Base-by-base conservation (phyloP, 1,140 invertebrate species). In the Cardiocondyla obscurior region DNA sequence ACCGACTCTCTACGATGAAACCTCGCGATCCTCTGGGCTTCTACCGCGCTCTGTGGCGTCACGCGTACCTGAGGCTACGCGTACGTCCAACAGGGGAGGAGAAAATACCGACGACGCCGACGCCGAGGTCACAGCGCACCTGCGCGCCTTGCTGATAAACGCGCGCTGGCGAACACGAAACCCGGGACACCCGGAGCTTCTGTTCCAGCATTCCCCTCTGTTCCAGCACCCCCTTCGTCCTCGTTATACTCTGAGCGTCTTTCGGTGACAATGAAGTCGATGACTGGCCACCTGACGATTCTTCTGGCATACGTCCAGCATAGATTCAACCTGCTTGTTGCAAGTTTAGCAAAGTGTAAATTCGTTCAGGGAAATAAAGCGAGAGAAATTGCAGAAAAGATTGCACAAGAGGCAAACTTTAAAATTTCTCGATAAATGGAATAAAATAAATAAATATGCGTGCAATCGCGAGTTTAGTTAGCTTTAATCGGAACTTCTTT, bases 1-100 rank as follows among this genome's bases (percentile, higher is more conserved):
- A 86, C 60, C 65, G 83, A 83, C 81, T 67, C 39, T 73, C 44
- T 77, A 77, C 79, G 72, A 60, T 85, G 72, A 76, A 62, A 87
- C 86, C 88, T 90, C 86, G 85, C 74, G 89, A 90, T 91, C 88
- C 87, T 90, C 74, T 89, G 76, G 88, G 87, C 84, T 90, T 85
- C 90, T 89, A 83, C 84, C 90, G 86, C 86, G 85, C 76, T 90
- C 86, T 91, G 89, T 81, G 85, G n/a, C 49, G 81, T 86, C 25
- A 67, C 84, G 86, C 69, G 85, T 86, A 82, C 77, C 77, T 79
- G 22, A n/a, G 69, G 62, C 74, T 36, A 42, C 33, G 60, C 46
- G 62, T 53, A 77, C 10, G 22, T 46, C 22, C 28, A 25, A 28
- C 51, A 19, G 51, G 39, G 36, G 70, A 33, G 49, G 67, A 72